Conservation (phyloP, 2,797 vertebrate species). For the Phylloscopus collybita region DNA sequence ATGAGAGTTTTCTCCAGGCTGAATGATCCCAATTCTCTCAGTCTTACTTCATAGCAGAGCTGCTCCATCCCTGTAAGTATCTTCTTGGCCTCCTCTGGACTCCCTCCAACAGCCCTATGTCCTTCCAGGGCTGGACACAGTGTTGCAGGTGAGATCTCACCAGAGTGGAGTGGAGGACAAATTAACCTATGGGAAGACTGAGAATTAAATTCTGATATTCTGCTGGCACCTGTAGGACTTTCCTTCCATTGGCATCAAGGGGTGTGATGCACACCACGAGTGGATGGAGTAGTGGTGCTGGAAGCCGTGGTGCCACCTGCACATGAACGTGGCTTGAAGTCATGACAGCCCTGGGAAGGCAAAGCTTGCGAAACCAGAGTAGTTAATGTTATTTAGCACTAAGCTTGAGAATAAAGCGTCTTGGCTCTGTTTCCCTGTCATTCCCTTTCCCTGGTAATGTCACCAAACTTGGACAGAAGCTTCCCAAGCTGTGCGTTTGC, state of each 20-base stretch:
- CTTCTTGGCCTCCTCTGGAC: not conserved
- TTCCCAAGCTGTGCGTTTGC: constrained; percentile 46
- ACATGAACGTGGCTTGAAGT: not conserved
- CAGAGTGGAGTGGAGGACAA: not conserved
- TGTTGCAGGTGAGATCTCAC: not conserved
- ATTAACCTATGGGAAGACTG: not conserved
- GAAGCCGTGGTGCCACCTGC: not conserved
- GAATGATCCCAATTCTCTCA: not conserved
- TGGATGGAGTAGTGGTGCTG: rapidly evolving
- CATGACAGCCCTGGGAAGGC: rapidly evolving
- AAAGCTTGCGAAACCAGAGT: not conserved
- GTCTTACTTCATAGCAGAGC: not conserved
- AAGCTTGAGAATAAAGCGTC: not conserved
- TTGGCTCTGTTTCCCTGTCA: constrained; percentile 50
- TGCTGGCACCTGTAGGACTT: not conserved
- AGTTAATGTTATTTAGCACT: not conserved
- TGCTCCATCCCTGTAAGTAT: not conserved
- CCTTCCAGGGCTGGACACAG: not conserved
- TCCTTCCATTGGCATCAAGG: rapidly evolving
- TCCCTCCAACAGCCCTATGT: not conserved
- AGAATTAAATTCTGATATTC: not conserved
- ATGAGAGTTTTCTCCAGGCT: not conserved
- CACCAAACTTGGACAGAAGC: constrained; percentile 57
- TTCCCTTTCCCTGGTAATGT: constrained; percentile 39
- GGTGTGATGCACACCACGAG: rapidly evolving